Conservation (phyloP, 2,113 vertebrate species). For the Thunnus thynnus region DNA sequence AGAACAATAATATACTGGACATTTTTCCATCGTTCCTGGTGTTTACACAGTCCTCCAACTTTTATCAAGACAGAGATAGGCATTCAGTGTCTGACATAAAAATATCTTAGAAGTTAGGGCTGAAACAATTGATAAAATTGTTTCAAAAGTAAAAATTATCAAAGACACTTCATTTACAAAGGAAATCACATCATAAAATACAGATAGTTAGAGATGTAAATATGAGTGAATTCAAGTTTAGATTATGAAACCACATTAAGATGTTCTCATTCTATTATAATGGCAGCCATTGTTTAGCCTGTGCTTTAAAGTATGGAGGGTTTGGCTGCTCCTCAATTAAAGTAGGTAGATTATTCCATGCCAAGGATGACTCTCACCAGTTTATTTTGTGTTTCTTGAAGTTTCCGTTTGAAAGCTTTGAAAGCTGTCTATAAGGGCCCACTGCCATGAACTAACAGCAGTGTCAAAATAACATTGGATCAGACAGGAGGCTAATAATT, state of each 20-base stretch:
- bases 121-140: background rate
- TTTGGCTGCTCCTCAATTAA: no score
- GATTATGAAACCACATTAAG: background rate
- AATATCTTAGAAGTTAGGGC: background rate
- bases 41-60: background rate
- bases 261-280: background rate
- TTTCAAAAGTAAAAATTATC: background rate
- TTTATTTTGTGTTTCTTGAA: constrained; percentile 18
- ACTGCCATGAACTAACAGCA: constrained; percentile 17
- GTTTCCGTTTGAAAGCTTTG: constrained; percentile 14
- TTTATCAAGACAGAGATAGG: background rate
- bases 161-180: background rate
- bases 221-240: background rate
- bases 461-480: background rate
- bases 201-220: background rate
- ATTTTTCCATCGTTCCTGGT: background rate
- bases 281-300: background rate
- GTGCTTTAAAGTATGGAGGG: no score
- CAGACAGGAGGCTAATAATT: no score
- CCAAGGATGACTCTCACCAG: constrained; percentile 15
- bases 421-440: background rate
- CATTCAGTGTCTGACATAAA: background rate
- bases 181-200: background rate
- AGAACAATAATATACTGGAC: background rate
- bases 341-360: no score